phyloP scores from a whole-genome alignment of 2,113 vertebrate species.

The Ranitomeya imitator region DNA sequence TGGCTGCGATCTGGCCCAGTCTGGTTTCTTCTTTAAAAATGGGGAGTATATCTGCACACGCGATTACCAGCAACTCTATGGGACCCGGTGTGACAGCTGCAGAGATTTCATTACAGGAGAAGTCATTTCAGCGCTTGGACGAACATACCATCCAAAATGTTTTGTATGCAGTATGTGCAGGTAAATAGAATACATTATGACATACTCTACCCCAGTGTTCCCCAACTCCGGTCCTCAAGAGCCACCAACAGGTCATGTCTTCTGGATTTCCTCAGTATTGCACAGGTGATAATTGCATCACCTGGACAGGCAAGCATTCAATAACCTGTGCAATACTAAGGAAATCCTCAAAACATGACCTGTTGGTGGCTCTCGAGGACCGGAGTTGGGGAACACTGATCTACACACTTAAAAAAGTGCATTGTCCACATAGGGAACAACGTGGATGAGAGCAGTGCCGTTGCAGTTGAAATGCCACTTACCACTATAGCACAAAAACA shows the following conservation, averaged over 20 bases:
- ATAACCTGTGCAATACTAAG: too few relatives aligned
- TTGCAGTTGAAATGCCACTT: too few relatives aligned
- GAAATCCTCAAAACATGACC: too few relatives aligned
- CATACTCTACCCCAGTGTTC: not conserved
- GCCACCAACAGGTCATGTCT: too few relatives aligned
- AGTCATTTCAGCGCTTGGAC: slow-evolving; percentile 95
- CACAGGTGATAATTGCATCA: too few relatives aligned
- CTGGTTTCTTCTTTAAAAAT: slow-evolving; percentile 98
- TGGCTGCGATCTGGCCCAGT: slow-evolving; percentile 92
- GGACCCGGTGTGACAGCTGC: slow-evolving; percentile 95
- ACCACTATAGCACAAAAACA: too few relatives aligned
- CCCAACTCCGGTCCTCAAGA: too few relatives aligned
- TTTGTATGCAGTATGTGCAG: slow-evolving; percentile 97
- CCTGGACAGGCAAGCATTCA: too few relatives aligned
- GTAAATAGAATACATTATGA: slow-evolving; percentile 66
- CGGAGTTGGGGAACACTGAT: too few relatives aligned
- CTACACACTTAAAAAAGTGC: not conserved
- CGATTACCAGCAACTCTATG: slow-evolving; percentile 97
- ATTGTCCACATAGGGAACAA: not conserved
- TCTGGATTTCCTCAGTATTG: too few relatives aligned
- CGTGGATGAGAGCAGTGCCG: too few relatives aligned
- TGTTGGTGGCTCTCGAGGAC: too few relatives aligned
- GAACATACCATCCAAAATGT: slow-evolving; percentile 97
- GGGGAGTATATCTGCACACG: slow-evolving; percentile 97
- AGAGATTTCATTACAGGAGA: slow-evolving; percentile 95